Base-by-base conservation (phyloP, 1,140 invertebrate species). In the Hylaeus anthracinus region DNA sequence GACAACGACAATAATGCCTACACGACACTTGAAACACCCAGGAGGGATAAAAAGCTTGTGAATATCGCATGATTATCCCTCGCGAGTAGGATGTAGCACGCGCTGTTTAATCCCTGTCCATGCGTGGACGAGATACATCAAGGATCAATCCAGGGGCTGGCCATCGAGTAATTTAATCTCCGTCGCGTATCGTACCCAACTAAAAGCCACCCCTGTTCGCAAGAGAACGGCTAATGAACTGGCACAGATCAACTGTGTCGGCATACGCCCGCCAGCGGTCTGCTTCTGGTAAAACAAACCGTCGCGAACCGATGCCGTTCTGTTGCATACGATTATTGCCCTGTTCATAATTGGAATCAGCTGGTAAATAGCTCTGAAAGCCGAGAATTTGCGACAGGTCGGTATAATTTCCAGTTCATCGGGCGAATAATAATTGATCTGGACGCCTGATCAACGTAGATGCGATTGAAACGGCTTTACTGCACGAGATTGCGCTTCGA, bases 181-280 rank as follows among this genome's bases (percentile, higher is more conserved):
- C 71, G 56, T 14, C 64, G 63, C 70, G 65, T 51, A 58, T 70
- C 60, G 48, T 55, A 43, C 9, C 69, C 70, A 78, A 86, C 84
- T 85, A 82, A 85, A 86, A 86, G 84, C 83, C 39, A 61, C 37
- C 58, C 64, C 67, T 53, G 37, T 55, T 53, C 65, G 60, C 26
- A 39, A 39, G 55, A 55, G 65, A 39, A 72, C 71, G 67, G 63
- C 43, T 72, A 86, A 86, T 85, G 79, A 86, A 86, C 73, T 65
- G 72, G 15, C 37, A 39, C 73, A 78, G 64, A 82, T 81, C 76
- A 61, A 60, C 43, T 39, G 43, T 64, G 70, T 72, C 82, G 65
- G 63, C 66, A 60, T 55, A 58, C 73, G 67, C 72, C 94, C 41
- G 94, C 94, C 85, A 94, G 8, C 56, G 15, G 56, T 94, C 77